phyloP scores from a whole-genome alignment of 2,797 vertebrate species.

The Clamator glandarius region DNA sequence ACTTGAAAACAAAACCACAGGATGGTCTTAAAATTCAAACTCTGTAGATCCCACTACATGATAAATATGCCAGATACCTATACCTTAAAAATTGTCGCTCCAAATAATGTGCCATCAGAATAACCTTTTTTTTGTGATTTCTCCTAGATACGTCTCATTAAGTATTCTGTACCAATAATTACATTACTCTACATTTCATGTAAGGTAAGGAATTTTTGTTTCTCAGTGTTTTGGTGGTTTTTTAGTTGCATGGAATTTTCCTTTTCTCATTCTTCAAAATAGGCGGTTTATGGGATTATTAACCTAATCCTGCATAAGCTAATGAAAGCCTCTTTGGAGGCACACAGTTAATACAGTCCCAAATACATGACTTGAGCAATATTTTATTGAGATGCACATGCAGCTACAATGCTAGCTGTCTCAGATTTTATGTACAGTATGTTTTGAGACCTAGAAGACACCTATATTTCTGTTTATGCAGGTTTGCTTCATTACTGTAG shows the following conservation, averaged over 20 bases:
- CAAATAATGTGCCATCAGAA: not conserved
- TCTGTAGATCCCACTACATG: not conserved
- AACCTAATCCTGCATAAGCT: slow-evolving; percentile 56
- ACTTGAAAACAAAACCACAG: not conserved
- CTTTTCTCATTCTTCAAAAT: slow-evolving; percentile 21
- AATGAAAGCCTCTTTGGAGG: slow-evolving; percentile 58
- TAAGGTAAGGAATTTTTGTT: slow-evolving; percentile 82
- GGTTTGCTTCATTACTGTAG: not conserved
- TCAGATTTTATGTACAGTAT: not conserved
- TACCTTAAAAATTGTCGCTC: not conserved
- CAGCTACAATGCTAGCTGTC: not conserved
- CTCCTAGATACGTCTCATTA: slow-evolving; percentile 83
- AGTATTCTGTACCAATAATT: slow-evolving; percentile 82
- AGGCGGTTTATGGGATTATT: slow-evolving; percentile 45
- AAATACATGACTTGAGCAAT: not conserved
- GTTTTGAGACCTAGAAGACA: not conserved
- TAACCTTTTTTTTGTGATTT: slow-evolving; percentile 2
- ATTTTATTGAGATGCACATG: not conserved
- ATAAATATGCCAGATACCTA: not conserved
- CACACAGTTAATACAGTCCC: not conserved
- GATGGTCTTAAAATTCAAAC: not conserved
- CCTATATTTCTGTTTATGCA: not conserved
- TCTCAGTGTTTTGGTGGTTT: not conserved
- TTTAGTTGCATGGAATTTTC: not conserved
- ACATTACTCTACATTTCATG: slow-evolving; percentile 86